Evolutionary conservation across 2,888 invertebrate genomes (phyloP), one percentile per base, ranked within the genome.

Genomic region (Synanthedon vespiformis): DNA sequence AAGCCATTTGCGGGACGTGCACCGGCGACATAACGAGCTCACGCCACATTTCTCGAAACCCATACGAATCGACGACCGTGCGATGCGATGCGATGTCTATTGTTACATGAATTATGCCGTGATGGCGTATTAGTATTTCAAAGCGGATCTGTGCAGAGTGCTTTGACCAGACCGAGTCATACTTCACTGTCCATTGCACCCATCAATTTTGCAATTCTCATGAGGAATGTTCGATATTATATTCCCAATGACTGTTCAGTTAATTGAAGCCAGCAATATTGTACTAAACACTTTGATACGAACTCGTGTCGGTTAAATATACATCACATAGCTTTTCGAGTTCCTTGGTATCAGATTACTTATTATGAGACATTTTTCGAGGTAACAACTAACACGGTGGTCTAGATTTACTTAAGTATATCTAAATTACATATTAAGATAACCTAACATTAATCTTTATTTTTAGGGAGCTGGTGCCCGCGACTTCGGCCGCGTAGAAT

Each of bases 1-100:
- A 79, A 82, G 82, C 78, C 81, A 84, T 85, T 77, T 68, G 70
- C 64, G 61, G 74, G 64, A 84, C 84, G 85, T 83, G 84, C 72
- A 61, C 58, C 64, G 80, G 60, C 66, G 65, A 58, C 71, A 61
- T 73, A 82, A 83, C 74, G 77, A 84, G 67, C 69, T 58, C 60
- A 59, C 67, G 64, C 66, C 64, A 70, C 70, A 77, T 73, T 84
- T 82, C 80, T 79, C 68, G 70, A 80, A 83, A 83, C 66, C 65
- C 65, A 75, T 75, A 70, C 67, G 67, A 69, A 65, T 69, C 67
- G 68, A 70, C 66, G 68, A 65, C 68, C 65, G 68, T 68, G 74
- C 77, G 74, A 34, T 34, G 27, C 27, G 27, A 75, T 74, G 34
- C 34, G 34, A 75, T 74, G 70, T 62, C 62, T 62, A 76, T 76